These are phyloP conservation scores for Sycophila texana DNA, from an alignment of 2,888 invertebrate species.

Conservation along the genomic window DNA sequence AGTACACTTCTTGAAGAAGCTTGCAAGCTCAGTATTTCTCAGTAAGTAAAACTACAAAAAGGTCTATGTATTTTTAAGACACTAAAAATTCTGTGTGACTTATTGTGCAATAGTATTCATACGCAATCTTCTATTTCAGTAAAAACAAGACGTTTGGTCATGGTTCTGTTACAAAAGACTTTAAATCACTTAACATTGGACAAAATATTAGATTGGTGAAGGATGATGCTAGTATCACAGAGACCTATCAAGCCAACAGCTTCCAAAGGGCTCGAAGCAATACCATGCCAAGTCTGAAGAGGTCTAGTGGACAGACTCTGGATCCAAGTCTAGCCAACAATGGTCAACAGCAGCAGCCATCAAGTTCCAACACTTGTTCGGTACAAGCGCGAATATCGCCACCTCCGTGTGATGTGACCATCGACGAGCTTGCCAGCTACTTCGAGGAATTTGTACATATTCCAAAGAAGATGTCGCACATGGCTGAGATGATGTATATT, in stretches of 20 bases:
- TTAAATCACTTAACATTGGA: conserved; percentile 69
- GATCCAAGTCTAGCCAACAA: conserved; percentile 51
- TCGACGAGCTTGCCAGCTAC: conserved; percentile 95
- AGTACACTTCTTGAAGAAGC: conserved; percentile 66
- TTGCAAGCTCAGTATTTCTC: conserved; percentile 67
- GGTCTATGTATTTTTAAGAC: neutral
- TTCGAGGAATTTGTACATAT: conserved; percentile 97
- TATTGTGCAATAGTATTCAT: neutral
- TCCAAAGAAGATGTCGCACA: conserved; percentile 97
- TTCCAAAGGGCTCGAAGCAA: conserved; percentile 72
- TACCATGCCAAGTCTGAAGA: conserved; percentile 72
- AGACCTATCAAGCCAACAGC: conserved; percentile 66
- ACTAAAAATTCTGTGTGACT: conserved; percentile 6
- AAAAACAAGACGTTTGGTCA: conserved; percentile 67
- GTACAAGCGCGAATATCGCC: conserved; percentile 85
- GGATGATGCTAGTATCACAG: conserved; percentile 69
- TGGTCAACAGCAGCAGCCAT: conserved; percentile 61
- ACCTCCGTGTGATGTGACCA: conserved; percentile 90
- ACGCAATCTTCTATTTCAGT: conserved; percentile 14
- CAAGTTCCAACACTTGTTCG: conserved; percentile 80
- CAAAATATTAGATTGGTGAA: conserved; percentile 65
- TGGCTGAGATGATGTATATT: conserved; percentile 99
- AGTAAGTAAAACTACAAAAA: conserved; percentile 57
- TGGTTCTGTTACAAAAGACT: conserved; percentile 70
- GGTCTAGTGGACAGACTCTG: conserved; percentile 54